These are phyloP conservation scores for Lepidurus couesii DNA, from an alignment of 1,140 invertebrate genomes.

Conservation along the genomic window DNA sequence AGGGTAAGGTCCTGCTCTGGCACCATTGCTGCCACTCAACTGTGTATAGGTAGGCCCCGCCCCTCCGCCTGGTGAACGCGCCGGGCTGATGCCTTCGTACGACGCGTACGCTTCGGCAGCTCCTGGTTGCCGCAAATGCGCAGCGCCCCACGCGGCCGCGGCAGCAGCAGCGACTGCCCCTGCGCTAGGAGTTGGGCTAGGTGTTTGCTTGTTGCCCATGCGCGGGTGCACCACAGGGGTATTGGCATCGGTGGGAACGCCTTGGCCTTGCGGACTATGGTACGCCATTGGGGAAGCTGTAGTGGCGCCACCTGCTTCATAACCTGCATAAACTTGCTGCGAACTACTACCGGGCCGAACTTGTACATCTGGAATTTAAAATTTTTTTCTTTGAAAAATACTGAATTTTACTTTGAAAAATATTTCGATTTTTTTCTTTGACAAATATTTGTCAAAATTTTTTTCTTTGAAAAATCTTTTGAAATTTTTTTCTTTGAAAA, in stretches of 20 bases:
- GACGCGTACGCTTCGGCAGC: conserved; percentile 53
- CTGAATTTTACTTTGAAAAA: too few species aligned
- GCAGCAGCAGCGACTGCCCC: conserved; percentile 39
- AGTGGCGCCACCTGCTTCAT: neutral
- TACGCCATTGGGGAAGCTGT: conserved; percentile 21
- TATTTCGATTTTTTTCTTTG: too few species aligned
- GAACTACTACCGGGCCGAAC: conserved; percentile 39
- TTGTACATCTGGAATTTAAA: conserved; percentile 36
- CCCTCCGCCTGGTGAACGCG: conserved; percentile 56
- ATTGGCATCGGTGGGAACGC: conserved; percentile 2
- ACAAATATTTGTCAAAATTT: neutral
- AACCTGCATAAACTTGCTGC: conserved; percentile 32
- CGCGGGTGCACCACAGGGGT: conserved; percentile 35
- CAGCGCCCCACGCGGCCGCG: conserved; percentile 52
- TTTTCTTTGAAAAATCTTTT: too few species aligned
- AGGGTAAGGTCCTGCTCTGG: conserved; percentile 35
- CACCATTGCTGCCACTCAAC: conserved; percentile 54
- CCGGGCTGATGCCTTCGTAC: conserved; percentile 62
- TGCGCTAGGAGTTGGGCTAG: conserved; percentile 37
- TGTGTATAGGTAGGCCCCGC: conserved; percentile 76
- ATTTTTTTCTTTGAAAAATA: neutral
- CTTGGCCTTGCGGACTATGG: neutral
- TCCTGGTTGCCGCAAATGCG: conserved; percentile 45
- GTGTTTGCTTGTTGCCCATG: conserved; percentile 38
- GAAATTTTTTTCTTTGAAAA: too few species aligned